Evolutionary conservation across 2,113 vertebrate species (phyloP).

Genomic region (Ciconia boyciana): DNA sequence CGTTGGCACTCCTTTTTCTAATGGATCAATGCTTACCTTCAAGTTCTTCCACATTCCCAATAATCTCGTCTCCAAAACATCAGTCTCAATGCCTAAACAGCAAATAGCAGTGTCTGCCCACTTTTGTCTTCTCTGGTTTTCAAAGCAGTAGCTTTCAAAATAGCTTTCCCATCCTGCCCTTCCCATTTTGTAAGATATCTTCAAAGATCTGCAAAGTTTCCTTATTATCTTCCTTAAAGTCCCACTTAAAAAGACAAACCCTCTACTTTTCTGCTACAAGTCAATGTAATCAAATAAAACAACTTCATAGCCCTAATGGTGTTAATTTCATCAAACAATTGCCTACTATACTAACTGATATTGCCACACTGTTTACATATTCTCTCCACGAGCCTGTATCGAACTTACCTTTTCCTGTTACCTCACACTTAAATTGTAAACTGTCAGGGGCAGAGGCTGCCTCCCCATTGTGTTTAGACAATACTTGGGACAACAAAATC

Average conservation of each 20-base stretch:
- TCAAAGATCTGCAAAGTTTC: background rate
- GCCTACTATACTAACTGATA: background rate
- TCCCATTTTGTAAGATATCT: background rate
- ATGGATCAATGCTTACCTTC: background rate
- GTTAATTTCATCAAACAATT: background rate
- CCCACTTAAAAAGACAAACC: background rate
- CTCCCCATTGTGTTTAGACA: background rate
- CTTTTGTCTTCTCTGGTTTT: background rate
- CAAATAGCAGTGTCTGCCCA: background rate
- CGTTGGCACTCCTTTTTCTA: background rate
- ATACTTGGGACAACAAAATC: background rate
- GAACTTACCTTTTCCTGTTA: background rate
- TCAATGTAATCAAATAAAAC: background rate
- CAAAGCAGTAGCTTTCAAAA: background rate
- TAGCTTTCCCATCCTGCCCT: background rate
- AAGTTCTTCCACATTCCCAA: background rate
- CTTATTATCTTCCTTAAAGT: background rate
- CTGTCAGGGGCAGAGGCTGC: background rate
- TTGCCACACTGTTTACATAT: background rate
- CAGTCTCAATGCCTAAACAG: background rate
- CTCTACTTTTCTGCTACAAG: background rate
- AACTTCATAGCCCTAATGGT: background rate
- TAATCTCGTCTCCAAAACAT: background rate
- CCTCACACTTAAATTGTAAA: background rate
- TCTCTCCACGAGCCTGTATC: accelerated